Conservation (phyloP, 2,888 invertebrate genomes). For the Poecilobothrus nobilitatus region DNA sequence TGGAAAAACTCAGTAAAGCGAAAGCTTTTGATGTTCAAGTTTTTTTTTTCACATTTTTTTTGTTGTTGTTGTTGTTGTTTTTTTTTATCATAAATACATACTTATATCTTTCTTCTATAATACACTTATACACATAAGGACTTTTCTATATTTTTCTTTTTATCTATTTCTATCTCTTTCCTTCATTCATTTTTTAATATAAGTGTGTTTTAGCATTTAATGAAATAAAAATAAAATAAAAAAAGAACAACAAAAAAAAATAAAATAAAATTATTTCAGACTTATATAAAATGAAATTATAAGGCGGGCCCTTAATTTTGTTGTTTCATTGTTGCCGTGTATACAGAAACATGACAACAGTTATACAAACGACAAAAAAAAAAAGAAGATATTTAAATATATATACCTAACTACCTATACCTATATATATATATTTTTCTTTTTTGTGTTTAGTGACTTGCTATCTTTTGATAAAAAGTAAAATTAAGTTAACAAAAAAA, state of each 20-base stretch:
- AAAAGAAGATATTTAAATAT: background rate
- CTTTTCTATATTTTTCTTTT: too few relatives aligned
- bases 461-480: background rate
- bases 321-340: background rate
- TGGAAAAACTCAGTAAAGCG: background rate
- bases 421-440: background rate
- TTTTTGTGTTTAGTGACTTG: background rate
- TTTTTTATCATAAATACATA: background rate
- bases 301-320: background rate
- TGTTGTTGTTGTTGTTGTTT: background rate
- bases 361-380: background rate
- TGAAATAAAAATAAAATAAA: background rate
- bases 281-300: background rate
- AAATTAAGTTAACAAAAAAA: background rate
- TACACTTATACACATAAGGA: too few relatives aligned
- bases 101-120: background rate
- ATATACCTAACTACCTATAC: too few relatives aligned
- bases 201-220: background rate
- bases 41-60: background rate
- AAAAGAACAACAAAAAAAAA: background rate
- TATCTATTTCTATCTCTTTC: too few relatives aligned
- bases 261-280: background rate
- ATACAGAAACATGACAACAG: background rate
- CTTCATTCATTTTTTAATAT: background rate
- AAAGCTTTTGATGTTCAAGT: slow-evolving; percentile 2